Evolutionary conservation across 2,113 vertebrate genomes (phyloP), one percentile per base, ranked within the genome.

Genomic region (Chionis minor): DNA sequence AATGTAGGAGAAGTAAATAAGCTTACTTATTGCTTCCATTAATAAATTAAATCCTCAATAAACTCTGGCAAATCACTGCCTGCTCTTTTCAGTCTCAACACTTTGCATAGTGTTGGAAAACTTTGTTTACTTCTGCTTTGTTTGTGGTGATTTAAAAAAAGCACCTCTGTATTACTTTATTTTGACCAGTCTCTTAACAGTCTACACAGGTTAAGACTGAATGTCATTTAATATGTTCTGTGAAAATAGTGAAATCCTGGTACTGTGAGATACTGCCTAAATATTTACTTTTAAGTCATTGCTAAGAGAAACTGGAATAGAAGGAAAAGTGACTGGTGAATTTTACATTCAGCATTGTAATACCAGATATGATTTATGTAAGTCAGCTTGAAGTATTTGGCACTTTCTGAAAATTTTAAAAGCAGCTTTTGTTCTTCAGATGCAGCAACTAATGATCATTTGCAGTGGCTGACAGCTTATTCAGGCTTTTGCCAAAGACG

Each of bases 201-300:
- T 21, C 44, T 66, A 45, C 42, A 23, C 27, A 75, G 38, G 19
- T 65, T 51, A 93, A 79, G 26, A 67, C 27, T 0, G 1, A 90
- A 90, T 59, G 27, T 47, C 26, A 74, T 63, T 70, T 83, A 74
- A 86, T 77, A 91, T 4, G 5, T 74, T 81, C 77, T 75, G 51
- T 85, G 67, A 89, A 93, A 95, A 71, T 71, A 82, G 67, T 65
- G 55, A 95, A 92, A 96, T 61, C 35, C 49, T 87, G 79, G 52
- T 54, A 62, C 67, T 86, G 75, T 75, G 81, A 89, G 92, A 75
- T 54, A 67, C 32, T 66, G 28, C 42, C 38, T 44, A n/a, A 86
- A 59, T 33, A 59, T 94, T 92, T 83, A 63, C 14, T 91, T 78
- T 47, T 42, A 94, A 91, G 66, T 58, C 52, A 72, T 38, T 93